Evolutionary conservation across 2,797 vertebrate genomes (phyloP).

Genomic region (Meriones psammophilus): DNA sequence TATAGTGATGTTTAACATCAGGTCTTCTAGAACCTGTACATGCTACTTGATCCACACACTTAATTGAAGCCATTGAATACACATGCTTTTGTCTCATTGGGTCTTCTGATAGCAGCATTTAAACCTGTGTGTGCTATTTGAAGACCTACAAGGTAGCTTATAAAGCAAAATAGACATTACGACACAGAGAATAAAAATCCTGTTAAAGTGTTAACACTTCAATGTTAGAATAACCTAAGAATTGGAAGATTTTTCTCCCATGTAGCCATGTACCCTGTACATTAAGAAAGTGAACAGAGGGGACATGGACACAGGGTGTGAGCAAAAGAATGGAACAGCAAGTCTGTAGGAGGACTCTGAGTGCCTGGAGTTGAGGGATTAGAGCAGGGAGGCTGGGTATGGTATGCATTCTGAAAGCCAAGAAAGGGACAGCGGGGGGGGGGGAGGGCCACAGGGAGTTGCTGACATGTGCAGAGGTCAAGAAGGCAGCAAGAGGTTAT

Average conservation of each 20-base stretch:
- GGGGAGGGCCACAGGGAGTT: background rate
- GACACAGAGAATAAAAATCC: slow-evolving; percentile 17
- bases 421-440: background rate
- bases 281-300: background rate
- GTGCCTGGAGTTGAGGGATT: background rate
- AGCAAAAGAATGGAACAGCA: background rate
- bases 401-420: background rate
- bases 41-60: background rate
- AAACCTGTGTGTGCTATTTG: background rate
- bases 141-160: background rate
- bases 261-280: background rate
- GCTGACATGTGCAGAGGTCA: accelerated
- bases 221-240: background rate
- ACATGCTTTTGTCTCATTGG: background rate
- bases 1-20: slow-evolving; percentile 50
- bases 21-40: slow-evolving; percentile 18
- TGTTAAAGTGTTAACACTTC: background rate
- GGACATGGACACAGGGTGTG: background rate
- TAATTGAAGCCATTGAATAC: background rate
- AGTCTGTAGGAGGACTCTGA: background rate
- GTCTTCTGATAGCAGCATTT: background rate
- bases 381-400: background rate
- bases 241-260: background rate
- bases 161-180: background rate
- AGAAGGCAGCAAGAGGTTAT: background rate